Evolutionary conservation across 2,113 vertebrate genomes (phyloP).

Genomic region (Megaptera novaeangliae): DNA sequence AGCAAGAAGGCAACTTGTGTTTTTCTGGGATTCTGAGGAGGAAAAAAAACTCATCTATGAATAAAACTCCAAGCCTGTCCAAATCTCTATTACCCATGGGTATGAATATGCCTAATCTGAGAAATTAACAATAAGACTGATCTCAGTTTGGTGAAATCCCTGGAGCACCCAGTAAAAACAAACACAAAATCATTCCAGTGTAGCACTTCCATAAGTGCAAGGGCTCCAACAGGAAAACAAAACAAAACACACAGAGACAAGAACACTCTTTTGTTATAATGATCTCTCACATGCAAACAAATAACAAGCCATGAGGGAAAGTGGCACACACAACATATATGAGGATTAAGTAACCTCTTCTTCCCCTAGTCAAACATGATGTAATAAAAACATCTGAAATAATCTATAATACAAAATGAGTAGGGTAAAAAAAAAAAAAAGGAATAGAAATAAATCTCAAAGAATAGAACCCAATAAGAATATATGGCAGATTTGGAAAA

Average conservation of each 20-base stretch:
- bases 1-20: not conserved
- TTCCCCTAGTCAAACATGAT: not conserved
- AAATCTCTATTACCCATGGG: not conserved
- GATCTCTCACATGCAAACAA: not conserved
- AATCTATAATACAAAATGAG: not conserved
- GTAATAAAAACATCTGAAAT: not conserved
- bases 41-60: not conserved
- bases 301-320: not conserved
- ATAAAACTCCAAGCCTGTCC: not conserved
- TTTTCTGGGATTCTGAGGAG: not conserved
- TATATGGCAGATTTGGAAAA: not conserved
- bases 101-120: not conserved
- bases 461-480: not conserved
- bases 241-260: not conserved
- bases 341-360: not conserved
- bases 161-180: not conserved
- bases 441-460: slow-evolving; percentile 6
- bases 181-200: not conserved
- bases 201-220: not conserved
- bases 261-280: not conserved
- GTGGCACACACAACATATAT: not conserved
- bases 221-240: not conserved
- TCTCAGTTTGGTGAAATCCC: not conserved
- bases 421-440: not conserved
- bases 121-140: not conserved